Evolutionary conservation across 2,888 invertebrate species (phyloP).

Genomic region (Drepana falcataria): DNA sequence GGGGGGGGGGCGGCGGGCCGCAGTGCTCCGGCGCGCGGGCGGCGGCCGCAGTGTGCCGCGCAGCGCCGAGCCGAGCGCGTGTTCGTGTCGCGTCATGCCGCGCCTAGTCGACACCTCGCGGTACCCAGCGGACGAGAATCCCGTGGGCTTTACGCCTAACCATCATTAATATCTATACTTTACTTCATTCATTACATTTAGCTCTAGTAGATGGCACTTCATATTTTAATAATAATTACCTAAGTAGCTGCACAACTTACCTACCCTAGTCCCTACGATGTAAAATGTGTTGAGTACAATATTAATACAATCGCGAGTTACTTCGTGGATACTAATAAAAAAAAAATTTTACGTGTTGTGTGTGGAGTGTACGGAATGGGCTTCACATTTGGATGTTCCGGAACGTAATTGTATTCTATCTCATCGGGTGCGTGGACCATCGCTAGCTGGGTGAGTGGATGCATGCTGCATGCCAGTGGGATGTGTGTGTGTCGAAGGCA

Average conservation of each 20-base stretch:
- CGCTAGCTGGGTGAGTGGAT: too few relatives aligned
- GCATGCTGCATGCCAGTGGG: slow-evolving; percentile 3
- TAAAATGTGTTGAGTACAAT: too few relatives aligned
- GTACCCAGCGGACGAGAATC: slow-evolving; percentile 2
- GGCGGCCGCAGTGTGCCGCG: slow-evolving; percentile 46
- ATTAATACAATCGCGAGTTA: not conserved
- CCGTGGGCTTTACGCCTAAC: not conserved
- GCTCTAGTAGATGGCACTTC: not conserved
- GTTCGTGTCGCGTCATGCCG: slow-evolving; percentile 7
- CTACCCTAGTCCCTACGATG: too few relatives aligned
- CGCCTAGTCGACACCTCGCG: slow-evolving; percentile 3
- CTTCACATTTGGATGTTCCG: not conserved
- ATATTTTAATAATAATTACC: not conserved
- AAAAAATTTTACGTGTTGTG: not conserved
- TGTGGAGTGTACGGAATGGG: not conserved
- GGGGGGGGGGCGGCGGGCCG: slow-evolving; percentile 10
- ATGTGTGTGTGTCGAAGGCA: too few relatives aligned
- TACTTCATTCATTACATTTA: not conserved
- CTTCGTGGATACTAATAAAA: not conserved
- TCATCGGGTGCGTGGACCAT: too few relatives aligned
- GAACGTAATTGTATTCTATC: not conserved
- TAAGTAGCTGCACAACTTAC: not conserved
- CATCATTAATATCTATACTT: not conserved
- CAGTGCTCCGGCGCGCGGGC: slow-evolving; percentile 13
- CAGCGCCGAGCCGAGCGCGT: slow-evolving; percentile 40